Evolutionary conservation across 1,140 invertebrate genomes (phyloP).

Genomic region (Papilio aristodemus): DNA sequence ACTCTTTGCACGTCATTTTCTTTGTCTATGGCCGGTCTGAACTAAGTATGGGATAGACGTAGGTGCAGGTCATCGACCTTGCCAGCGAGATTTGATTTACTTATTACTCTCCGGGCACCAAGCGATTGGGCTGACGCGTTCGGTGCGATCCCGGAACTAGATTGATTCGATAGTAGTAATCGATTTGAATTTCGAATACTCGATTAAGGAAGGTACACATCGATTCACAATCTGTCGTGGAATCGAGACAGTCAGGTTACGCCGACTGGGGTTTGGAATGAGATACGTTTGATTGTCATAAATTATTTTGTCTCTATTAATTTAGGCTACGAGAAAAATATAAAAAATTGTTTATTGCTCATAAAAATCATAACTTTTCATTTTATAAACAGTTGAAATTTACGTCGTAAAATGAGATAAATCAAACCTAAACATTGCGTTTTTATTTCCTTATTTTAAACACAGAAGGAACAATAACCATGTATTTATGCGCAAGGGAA

Average conservation of each 20-base stretch:
- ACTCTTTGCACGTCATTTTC: conserved; percentile 5
- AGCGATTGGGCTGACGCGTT: neutral
- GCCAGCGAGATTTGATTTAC: conserved; percentile 19
- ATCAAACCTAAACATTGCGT: no score
- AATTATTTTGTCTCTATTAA: no score
- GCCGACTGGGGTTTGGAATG: no score
- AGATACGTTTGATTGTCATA: no score
- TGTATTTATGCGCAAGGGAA: conserved; percentile 1
- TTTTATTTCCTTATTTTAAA: conserved; percentile 2
- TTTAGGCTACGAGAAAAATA: no score
- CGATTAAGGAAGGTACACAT: neutral
- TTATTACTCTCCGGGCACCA: neutral
- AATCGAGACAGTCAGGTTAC: neutral
- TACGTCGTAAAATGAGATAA: no score
- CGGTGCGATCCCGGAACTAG: conserved; percentile 10
- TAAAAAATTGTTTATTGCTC: no score
- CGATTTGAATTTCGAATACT: neutral
- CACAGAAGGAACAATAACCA: conserved; percentile 1
- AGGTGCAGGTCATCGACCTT: conserved; percentile 22
- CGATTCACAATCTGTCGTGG: neutral
- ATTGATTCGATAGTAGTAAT: neutral
- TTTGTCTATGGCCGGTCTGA: conserved; percentile 8
- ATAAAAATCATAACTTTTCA: no score
- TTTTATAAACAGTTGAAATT: no score
- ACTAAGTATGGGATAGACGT: conserved; percentile 18